Base-by-base conservation (phyloP, 2,113 vertebrate species). In the Otocyon megalotis region DNA sequence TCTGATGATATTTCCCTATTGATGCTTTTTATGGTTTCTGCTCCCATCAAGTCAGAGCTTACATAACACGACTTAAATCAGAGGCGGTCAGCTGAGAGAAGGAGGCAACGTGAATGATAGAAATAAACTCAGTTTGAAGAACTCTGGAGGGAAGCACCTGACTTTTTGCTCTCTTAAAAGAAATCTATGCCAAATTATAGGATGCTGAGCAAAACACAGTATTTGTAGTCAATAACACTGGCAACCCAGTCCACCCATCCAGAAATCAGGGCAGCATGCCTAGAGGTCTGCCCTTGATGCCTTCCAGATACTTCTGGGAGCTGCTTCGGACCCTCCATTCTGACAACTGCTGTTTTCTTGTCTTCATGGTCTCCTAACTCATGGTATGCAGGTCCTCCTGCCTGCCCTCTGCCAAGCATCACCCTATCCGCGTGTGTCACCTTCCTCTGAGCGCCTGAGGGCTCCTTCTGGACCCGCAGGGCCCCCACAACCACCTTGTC, bases 321-420 rank as follows among this genome's bases (percentile, higher is more conserved):
- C 37, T n/a, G 32, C 7, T 5, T 48, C 12, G 0, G 8, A 20
- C 62, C 63, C n/a, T 71, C 50, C 48, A 28, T 6, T 32, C 60
- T 54, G 69, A 69, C 2, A 3, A 17, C 3, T 0, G 0, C 8
- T n/a, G 30, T 9, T 35, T 48, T 15, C 4, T 15, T 2, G 37
- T 10, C 62, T 9, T 50, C n/a, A 17, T 67, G 32, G 2, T 12
- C 22, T 67, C 74, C 17, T 60, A 26, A 54, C 22, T 14, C 13
- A 14, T 9, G 30, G 16, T 20, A 19, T 20, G 24, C 82, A 2
- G 8, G 54, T 20, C 69, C 48, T 8, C 67, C 48, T 22, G 13
- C 79, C n/a, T 32, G 26, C 24, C 24, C 54, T 80, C 48, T 56
- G 67, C 48, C 35, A 2, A 17, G 13, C 5, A 4, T 37, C 3